A percentile compares a stretch with the other conserved stretches of the same genome.
These are phyloP conservation scores for Parnassius apollo DNA, from an alignment of 2,888 invertebrate species.

Conservation along the genomic window DNA sequence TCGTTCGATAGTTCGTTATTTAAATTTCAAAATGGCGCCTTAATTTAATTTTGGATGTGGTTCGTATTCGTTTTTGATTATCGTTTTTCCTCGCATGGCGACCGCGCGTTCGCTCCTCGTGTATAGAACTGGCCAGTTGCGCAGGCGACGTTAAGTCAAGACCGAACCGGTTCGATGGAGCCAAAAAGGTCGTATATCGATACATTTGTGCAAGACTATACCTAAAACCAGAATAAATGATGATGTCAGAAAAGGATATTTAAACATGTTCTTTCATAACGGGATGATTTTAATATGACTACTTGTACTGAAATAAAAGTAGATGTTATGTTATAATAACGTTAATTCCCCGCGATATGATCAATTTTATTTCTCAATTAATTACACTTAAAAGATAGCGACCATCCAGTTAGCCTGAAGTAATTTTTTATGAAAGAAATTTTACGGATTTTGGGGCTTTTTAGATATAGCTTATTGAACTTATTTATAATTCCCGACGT, in stretches of 20 bases:
- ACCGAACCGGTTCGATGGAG: conserved; percentile 36
- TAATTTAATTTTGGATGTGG: conserved; percentile 40
- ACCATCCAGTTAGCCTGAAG: too few species aligned
- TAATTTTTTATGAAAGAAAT: too few species aligned
- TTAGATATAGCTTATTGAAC: too few species aligned
- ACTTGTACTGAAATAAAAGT: conserved; percentile 23
- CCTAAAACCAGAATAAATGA: conserved; percentile 39
- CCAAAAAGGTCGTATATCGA: conserved; percentile 51
- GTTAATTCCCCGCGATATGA: too few species aligned
- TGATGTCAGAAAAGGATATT: conserved; percentile 64
- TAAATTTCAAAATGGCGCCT: conserved; percentile 26
- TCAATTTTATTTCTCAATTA: too few species aligned
- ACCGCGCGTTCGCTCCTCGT: conserved; percentile 66
- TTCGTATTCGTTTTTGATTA: conserved; percentile 57
- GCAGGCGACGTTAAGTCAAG: conserved; percentile 27
- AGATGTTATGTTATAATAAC: too few species aligned
- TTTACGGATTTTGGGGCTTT: too few species aligned
- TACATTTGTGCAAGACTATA: conserved; percentile 37
- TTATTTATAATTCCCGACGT: too few species aligned
- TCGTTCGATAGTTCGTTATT: conserved; percentile 30
- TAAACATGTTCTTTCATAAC: conserved; percentile 52
- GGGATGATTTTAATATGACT: conserved; percentile 41
- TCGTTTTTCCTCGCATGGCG: conserved; percentile 73
- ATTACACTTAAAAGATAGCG: too few species aligned
- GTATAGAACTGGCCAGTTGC: conserved; percentile 46